Percentiles rank a stretch among this genome's conserved stretches.
Evolutionary conservation across 2,888 invertebrate species (phyloP).

Genomic region (Agonopterix alstromeriana): DNA sequence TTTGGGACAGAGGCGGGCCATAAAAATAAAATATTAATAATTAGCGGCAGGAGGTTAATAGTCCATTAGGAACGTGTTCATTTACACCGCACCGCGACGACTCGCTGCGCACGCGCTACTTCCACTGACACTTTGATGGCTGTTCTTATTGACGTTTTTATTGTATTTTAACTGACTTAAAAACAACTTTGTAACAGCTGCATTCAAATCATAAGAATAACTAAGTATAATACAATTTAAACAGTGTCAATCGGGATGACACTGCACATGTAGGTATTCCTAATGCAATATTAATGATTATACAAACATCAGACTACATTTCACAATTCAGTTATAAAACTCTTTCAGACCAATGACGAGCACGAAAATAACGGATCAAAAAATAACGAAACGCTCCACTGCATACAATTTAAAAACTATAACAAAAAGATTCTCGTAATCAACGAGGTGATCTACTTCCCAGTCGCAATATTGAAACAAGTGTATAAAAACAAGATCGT

Average conservation of each 20-base stretch:
- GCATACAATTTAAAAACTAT: constrained; percentile 52
- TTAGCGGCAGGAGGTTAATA: constrained; percentile 57
- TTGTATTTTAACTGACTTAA: not conserved
- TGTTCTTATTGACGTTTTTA: constrained; percentile 10
- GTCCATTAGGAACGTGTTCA: constrained; percentile 54
- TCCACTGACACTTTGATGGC: constrained; percentile 22
- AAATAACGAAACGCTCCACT: constrained; percentile 48
- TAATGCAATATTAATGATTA: not conserved
- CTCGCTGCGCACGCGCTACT: constrained; percentile 26
- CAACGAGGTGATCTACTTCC: constrained; percentile 69
- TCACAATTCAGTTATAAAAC: constrained; percentile 39
- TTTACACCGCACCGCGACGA: constrained; percentile 29
- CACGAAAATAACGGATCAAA: constrained; percentile 36
- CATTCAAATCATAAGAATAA: too few species aligned
- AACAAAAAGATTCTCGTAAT: constrained; percentile 67
- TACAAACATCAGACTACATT: constrained; percentile 18
- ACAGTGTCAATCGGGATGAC: too few species aligned
- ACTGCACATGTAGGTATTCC: too few species aligned
- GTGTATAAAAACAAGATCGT: constrained; percentile 55
- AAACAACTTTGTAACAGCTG: not conserved
- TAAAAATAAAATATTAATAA: constrained; percentile 72
- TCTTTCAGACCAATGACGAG: constrained; percentile 40
- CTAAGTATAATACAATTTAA: too few species aligned
- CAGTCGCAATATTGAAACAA: constrained; percentile 61
- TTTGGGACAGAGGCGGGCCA: constrained; percentile 44